Base-by-base conservation (phyloP, 2,888 invertebrate genomes). In the Trissoscelio sp. region DNA sequence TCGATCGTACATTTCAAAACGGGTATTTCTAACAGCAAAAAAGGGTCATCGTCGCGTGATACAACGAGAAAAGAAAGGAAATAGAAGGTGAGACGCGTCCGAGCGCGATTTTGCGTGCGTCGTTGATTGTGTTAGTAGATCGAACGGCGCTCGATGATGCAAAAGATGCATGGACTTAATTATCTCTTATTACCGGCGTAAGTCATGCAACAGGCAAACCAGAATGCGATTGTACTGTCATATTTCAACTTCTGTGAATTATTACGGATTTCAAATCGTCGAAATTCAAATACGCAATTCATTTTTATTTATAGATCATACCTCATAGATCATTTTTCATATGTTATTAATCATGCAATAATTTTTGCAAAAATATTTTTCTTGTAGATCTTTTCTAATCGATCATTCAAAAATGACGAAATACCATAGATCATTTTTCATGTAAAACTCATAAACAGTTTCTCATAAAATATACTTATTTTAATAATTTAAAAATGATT, bases 81-180 rank as follows among this genome's bases (percentile, higher is more conserved):
- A 51, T 67, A 60, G 67, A 67, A 75, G 51, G 67, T 37, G 55
- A 55, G 69, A 57, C 69, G 55, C 42, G 69, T 69, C 69, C 72
- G 44, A 72, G 28, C 48, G 67, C n/a, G n/a, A n/a, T 34, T 60
- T 42, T 31, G 46, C 24, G 55, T 46, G 44, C n/a, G n/a, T n/a
- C 34, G 18, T 22, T 51, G 53, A 39, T 69, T 60, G 77, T 69
- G 60, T 57, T 74, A 74, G 48, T 74, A 46, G 66, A 66, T 66
- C 66, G 57, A 74, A 57, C 12, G 24, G 60, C 4, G 18, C 18
- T 14, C 57, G 11, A 37, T 46, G 58, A 51, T 44, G 75, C 58
- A 53, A 75, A 67, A 60, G 60, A 75, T 67, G 51, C 67, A 60
- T 34, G 34, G 67, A 75, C 53, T 75, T 75, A 75, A 75, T 75